Evolutionary conservation across 2,797 vertebrate genomes (phyloP).

Genomic region (Thunnus albacares): DNA sequence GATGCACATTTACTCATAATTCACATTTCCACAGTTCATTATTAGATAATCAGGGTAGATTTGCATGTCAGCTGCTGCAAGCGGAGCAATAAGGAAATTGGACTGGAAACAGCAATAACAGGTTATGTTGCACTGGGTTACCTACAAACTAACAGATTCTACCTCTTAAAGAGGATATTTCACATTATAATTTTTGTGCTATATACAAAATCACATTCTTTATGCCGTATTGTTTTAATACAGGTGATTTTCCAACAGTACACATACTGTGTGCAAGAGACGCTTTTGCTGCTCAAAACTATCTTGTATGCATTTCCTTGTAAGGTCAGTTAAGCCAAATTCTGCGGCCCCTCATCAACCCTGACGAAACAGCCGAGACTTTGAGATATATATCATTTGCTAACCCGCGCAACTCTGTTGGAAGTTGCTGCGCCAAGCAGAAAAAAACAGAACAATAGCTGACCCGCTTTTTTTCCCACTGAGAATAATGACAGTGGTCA

Average conservation of each 20-base stretch:
- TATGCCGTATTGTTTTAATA: too few species aligned
- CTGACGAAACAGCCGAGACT: neutral
- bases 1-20: conserved; percentile 59
- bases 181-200: too few species aligned
- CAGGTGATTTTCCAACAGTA: too few species aligned
- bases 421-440: too few species aligned
- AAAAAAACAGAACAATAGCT: too few species aligned
- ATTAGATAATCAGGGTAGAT: conserved; percentile 61
- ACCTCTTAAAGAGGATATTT: neutral
- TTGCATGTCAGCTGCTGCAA: conserved; percentile 54
- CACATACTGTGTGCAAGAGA: too few species aligned
- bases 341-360: neutral
- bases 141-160: neutral
- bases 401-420: too few species aligned
- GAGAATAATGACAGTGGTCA: too few species aligned
- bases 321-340: neutral
- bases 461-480: too few species aligned
- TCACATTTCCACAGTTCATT: conserved; percentile 66
- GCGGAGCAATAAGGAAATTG: conserved; percentile 41
- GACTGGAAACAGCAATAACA: conserved; percentile 24
- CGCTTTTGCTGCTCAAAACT: neutral
- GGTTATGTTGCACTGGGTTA: conserved; percentile 12
- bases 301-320: neutral
- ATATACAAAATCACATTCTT: neutral
- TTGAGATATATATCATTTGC: too few species aligned